Base-by-base conservation (phyloP, 2,113 vertebrate species). In the Piaya cayana region DNA sequence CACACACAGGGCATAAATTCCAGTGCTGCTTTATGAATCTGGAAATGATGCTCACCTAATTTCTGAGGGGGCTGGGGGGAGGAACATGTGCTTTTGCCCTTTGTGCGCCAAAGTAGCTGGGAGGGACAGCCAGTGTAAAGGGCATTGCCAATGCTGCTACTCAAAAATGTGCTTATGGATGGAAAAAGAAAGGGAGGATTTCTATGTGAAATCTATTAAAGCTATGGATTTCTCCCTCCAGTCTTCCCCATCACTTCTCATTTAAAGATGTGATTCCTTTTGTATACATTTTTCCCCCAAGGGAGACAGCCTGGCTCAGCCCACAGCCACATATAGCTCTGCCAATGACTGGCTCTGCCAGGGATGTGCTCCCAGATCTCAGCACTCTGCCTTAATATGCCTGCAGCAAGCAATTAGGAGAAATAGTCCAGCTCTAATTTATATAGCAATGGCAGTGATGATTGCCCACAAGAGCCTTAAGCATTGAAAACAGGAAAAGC, bases 141-240 rank as follows among this genome's bases (percentile, higher is more conserved):
- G 23, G 10, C 13, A 59, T 14, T 67, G 32, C 6, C 2, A 3
- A 21, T n/a, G 9, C 12, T 65, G 25, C 65, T 82, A 56, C 60
- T 11, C n/a, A 74, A 90, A 82, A 81, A n/a, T 53, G 15, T 62
- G 26, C 12, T 52, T 10, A 36, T 3, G 0, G 17, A 85, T 12
- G 0, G 0, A 19, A 15, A 13, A 74, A 8, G 5, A 9, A 65
- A 9, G 6, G 19, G 3, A 69, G 16, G 59, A 53, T 67, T 67
- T 70, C 16, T 14, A 19, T 45, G 14, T 45, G 53, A 74, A 70
- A 42, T 17, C 20, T 26, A 14, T 8, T 69, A 63, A 83, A 77
- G 12, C 22, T 42, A 7, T 71, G 26, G 2, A 4, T 47, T 89
- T 69, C 30, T 77, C 4, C 25, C 34, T 89, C 42, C 25, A 49